A percentile compares a stretch with the other conserved stretches of the same genome.
These are phyloP conservation scores for Thryonomys swinderianus DNA, from an alignment of 2,113 vertebrate species.

Conservation along the genomic window DNA sequence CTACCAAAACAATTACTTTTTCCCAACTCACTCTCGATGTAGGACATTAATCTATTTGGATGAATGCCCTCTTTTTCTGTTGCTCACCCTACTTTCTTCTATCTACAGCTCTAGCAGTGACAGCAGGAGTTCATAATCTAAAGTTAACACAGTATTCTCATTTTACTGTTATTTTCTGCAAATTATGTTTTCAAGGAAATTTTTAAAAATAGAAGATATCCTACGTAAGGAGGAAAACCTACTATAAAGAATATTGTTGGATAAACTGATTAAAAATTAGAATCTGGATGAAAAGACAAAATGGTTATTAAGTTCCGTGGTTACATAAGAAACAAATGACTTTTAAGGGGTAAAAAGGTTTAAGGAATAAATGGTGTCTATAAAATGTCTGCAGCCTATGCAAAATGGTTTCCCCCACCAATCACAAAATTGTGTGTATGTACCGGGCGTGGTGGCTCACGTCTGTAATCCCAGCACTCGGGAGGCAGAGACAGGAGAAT, in stretches of 20 bases:
- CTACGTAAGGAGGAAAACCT: neutral
- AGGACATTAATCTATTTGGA: neutral
- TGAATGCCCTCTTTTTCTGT: neutral
- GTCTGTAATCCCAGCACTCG: no score
- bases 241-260: neutral
- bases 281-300: constrained; percentile 3
- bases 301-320: neutral
- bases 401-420: neutral
- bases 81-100: neutral
- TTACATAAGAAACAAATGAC: constrained; percentile 5
- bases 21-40: neutral
- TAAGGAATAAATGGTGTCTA: neutral
- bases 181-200: constrained; percentile 23
- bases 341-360: neutral
- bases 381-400: neutral
- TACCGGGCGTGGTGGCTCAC: no score
- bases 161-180: neutral
- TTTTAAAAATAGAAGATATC: neutral
- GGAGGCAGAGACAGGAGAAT: no score
- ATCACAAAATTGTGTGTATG: neutral
- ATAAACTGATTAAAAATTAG: neutral
- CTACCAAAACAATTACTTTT: neutral
- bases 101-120: neutral
- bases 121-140: neutral
- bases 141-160: neutral